Evolutionary conservation across 2,113 vertebrate genomes (phyloP).

Genomic region (Planiliza haematocheilus): DNA sequence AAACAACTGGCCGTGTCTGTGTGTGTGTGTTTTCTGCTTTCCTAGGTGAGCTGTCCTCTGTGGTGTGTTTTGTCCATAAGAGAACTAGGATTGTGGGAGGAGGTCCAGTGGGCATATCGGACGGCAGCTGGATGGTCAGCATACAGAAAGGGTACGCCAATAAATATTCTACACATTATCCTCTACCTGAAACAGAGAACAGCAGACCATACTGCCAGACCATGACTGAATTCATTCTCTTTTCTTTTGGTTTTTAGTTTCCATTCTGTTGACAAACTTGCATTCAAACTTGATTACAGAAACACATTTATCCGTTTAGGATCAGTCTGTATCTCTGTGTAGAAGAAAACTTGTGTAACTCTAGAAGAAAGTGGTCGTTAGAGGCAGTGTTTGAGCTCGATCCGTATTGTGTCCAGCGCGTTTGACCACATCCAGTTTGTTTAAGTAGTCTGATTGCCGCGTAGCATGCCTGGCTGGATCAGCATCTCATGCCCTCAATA

Average conservation of each 20-base stretch:
- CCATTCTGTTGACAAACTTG: background rate
- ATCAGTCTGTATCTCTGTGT: background rate
- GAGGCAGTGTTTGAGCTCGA: too few relatives aligned
- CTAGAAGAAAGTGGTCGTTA: too few relatives aligned
- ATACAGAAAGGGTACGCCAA: constrained; percentile 92
- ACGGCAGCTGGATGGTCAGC: constrained; percentile 98
- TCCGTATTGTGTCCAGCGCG: too few relatives aligned
- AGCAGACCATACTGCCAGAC: constrained; percentile 9
- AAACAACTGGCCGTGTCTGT: background rate
- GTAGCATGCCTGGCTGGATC: too few relatives aligned
- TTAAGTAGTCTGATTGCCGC: too few relatives aligned
- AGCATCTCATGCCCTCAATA: too few relatives aligned
- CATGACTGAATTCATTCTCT: constrained; percentile 3
- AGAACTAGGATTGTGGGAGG: constrained; percentile 92
- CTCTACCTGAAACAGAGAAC: constrained; percentile 18
- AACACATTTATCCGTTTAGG: too few relatives aligned
- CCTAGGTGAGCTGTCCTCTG: constrained; percentile 71
- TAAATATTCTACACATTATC: constrained; percentile 33
- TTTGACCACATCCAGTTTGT: too few relatives aligned
- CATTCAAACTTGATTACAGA: background rate
- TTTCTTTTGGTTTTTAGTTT: background rate
- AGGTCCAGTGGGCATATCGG: constrained; percentile 87
- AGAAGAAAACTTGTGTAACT: background rate
- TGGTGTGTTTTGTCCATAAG: constrained; percentile 81
- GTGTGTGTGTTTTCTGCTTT: constrained; percentile 19